phyloP scores from a whole-genome alignment of 2,888 invertebrate genomes.

The Ormia ochracea region DNA sequence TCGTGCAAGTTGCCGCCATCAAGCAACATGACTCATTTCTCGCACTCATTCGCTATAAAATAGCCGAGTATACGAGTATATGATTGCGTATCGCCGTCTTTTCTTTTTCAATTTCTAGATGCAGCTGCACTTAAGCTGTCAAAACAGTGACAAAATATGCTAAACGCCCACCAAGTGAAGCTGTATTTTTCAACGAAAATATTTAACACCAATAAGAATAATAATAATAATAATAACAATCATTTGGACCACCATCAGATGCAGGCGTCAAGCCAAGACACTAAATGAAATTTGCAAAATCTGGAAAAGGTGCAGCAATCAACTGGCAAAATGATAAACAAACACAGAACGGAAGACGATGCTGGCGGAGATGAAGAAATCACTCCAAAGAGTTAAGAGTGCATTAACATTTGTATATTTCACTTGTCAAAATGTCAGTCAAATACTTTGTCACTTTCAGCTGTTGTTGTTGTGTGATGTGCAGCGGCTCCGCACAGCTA shows the following conservation, averaged over 20 bases:
- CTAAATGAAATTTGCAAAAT: slow-evolving; percentile 9
- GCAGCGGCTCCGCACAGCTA: neutral
- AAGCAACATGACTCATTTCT: slow-evolving; percentile 15
- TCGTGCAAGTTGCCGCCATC: neutral
- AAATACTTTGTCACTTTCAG: slow-evolving; percentile 41
- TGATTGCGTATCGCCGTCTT: neutral
- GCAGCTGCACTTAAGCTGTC: slow-evolving; percentile 61
- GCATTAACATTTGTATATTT: slow-evolving; percentile 56
- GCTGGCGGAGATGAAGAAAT: slow-evolving; percentile 27
- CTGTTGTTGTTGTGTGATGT: neutral
- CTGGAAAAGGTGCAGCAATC: slow-evolving; percentile 34
- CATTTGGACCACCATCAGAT: slow-evolving; percentile 51
- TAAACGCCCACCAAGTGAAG: slow-evolving; percentile 54
- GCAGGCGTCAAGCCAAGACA: neutral
- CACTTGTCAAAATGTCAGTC: slow-evolving; percentile 59
- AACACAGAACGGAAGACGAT: slow-evolving; percentile 9
- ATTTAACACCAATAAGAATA: slow-evolving; percentile 32
- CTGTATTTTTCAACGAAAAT: slow-evolving; percentile 16
- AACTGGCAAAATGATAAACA: neutral
- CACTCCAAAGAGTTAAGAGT: slow-evolving; percentile 42
- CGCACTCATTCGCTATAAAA: slow-evolving; percentile 25
- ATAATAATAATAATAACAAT: too few species aligned
- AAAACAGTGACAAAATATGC: slow-evolving; percentile 58
- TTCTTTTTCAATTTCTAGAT: slow-evolving; percentile 23
- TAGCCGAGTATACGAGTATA: neutral